Conservation (phyloP, 2,888 invertebrate species). For the Troilus luridus region DNA sequence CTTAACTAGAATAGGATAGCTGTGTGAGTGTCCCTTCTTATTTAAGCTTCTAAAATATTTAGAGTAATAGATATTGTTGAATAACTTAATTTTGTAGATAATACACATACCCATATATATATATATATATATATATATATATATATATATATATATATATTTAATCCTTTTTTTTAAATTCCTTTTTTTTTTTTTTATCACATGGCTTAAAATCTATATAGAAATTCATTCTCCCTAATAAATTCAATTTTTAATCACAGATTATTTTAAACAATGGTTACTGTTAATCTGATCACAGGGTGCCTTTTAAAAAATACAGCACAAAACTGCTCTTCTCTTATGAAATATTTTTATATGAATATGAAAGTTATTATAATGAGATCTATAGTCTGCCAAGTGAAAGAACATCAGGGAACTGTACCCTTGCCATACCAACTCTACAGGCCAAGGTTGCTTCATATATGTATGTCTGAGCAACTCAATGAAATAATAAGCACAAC, state of each 20-base stretch:
- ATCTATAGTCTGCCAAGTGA: background rate
- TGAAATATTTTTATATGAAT: slow-evolving; percentile 29
- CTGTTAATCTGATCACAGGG: background rate
- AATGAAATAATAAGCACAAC: background rate
- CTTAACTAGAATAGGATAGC: slow-evolving; percentile 48
- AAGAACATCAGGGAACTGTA: background rate
- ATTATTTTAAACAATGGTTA: background rate
- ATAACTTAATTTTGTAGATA: slow-evolving; percentile 32
- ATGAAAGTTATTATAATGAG: background rate
- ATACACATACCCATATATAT: background rate
- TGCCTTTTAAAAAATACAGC: background rate
- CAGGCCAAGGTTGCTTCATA: background rate
- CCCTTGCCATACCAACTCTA: background rate
- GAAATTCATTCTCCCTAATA: background rate
- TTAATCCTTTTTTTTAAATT: background rate
- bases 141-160: background rate
- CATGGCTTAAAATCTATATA: background rate
- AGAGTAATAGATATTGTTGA: slow-evolving; percentile 12
- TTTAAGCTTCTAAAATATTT: slow-evolving; percentile 19
- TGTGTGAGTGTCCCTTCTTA: slow-evolving; percentile 39
- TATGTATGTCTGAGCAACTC: background rate
- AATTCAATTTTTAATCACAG: background rate
- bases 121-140: background rate
- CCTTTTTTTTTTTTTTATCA: background rate
- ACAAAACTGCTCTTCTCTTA: background rate